Evolutionary conservation across 2,113 vertebrate species (phyloP), one percentile per base, ranked within the genome.

Genomic region (Centrocercus urophasianus): DNA sequence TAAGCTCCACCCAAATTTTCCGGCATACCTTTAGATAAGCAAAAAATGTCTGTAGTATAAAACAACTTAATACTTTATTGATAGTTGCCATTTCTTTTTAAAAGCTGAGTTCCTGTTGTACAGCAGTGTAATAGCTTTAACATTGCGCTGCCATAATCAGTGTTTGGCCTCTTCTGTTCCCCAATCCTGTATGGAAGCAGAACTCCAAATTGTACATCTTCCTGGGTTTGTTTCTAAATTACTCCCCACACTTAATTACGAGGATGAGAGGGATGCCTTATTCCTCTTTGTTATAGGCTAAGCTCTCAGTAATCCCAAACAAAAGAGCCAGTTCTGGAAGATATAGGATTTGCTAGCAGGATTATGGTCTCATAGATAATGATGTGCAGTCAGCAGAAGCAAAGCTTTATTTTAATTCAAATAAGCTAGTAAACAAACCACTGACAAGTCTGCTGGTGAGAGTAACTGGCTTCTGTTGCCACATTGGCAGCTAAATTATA

Each of bases 231-330:
- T 98, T 97, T 98, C 98, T 98, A 99, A 99, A 99, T 99, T 98
- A 99, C 99, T 99, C 99, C 98, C 98, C 98, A 98, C 99, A 99
- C 99, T 99, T 99, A 99, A 99, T 99, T 99, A 99, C 96, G 98
- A 98, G 98, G 98, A 99, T 98, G 98, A 99, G 99, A 98, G 98
- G 98, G 98, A 99, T 98, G 98, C 98, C 99, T 99, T 98, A 99
- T 99, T 98, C 98, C 98, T 98, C 98, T 99, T 99, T 99, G 99
- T 99, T 98, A 99, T 98, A 97, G 98, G 98, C 98, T 99, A 99
- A 99, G 98, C 99, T 99, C 98, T 97, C 98, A 98, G 98, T 99
- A 99, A 99, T 99, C 99, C 99, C 99, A 99, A 99, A 99, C 99
- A 99, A 99, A 99, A 98, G 98, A 99, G 98, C 97, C 98, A 99